These are phyloP conservation scores for Plagodis pulveraria DNA, from an alignment of 2,888 invertebrate species.

Conservation along the genomic window DNA sequence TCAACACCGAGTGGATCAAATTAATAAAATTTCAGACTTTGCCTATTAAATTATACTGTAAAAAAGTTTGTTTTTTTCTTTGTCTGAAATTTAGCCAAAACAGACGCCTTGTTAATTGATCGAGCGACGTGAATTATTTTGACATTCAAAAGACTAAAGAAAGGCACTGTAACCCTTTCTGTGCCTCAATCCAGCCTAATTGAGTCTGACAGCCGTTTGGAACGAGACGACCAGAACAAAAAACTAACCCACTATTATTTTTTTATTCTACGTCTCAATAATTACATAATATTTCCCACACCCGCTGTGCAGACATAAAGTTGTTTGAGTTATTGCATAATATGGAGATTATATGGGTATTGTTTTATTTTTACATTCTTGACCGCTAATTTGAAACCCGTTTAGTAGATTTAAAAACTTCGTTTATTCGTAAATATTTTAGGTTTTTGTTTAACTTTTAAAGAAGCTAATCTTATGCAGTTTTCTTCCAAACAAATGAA, in stretches of 20 bases:
- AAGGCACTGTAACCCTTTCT: conserved; percentile 7
- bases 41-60: no score
- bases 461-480: background rate
- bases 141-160: conserved; percentile 12
- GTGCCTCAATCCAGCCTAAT: conserved; percentile 26
- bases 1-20: no score
- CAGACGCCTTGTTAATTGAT: conserved; percentile 1
- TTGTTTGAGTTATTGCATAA: conserved; percentile 41
- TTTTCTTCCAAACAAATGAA: no score
- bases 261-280: conserved; percentile 37
- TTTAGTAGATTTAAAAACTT: conserved; percentile 11
- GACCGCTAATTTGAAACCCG: conserved; percentile 7
- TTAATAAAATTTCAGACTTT: no score
- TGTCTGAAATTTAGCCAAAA: background rate
- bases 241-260: conserved; percentile 34
- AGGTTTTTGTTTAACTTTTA: background rate
- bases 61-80: background rate
- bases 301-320: conserved; percentile 40
- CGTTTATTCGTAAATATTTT: conserved; percentile 4
- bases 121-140: conserved; percentile 8
- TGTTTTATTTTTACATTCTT: conserved; percentile 27
- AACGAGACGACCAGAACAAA: conserved; percentile 30
- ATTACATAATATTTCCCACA: conserved; percentile 50
- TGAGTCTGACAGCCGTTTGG: conserved; percentile 24
- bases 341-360: conserved; percentile 39